Evolutionary conservation across 2,888 invertebrate genomes (phyloP).

Genomic region (Schizotus pectinicornis): DNA sequence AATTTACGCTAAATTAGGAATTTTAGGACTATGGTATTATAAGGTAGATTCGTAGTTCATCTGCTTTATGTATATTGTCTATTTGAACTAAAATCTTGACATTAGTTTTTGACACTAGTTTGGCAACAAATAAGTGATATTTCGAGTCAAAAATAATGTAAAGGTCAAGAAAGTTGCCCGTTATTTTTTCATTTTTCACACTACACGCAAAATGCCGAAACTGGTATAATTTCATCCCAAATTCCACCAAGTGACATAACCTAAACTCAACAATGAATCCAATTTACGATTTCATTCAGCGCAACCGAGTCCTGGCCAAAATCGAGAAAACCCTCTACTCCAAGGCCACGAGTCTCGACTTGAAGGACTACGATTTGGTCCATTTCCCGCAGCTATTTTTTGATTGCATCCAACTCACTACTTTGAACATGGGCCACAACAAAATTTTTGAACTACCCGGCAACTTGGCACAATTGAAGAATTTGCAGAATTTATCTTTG

Average conservation of each 20-base stretch:
- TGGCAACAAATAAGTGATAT: no score
- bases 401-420: conserved; percentile 64
- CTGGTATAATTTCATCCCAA: no score
- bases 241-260: no score
- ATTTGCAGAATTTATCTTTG: conserved; percentile 67
- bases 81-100: no score
- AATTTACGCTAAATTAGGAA: not conserved
- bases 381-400: conserved; percentile 66
- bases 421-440: conserved; percentile 70
- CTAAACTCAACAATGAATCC: conserved; percentile 62
- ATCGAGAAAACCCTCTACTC: conserved; percentile 69
- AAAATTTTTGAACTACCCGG: conserved; percentile 63
- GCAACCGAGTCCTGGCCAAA: conserved; percentile 70
- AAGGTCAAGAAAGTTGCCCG: no score
- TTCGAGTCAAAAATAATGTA: no score
- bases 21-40: no score
- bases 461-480: conserved; percentile 62
- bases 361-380: conserved; percentile 69
- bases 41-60: no score
- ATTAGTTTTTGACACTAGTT: no score
- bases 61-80: no score
- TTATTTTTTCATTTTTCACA: no score
- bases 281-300: conserved; percentile 71
- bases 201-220: no score
- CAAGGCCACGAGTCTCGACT: conserved; percentile 65